Evolutionary conservation across 2,888 invertebrate species (phyloP).

Genomic region (Perithous albicinctus): DNA sequence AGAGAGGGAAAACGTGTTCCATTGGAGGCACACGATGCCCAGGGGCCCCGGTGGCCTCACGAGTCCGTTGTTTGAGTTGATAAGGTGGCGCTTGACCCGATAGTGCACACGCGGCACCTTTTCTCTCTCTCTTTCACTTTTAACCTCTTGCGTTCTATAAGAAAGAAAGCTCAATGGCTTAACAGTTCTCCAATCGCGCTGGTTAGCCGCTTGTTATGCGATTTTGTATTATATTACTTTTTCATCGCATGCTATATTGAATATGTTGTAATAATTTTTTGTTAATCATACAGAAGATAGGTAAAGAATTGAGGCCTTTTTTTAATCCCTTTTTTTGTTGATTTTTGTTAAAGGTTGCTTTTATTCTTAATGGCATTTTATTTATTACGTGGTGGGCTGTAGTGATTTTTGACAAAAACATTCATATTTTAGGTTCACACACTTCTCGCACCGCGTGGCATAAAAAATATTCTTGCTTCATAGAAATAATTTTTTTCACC

Average conservation of each 20-base stretch:
- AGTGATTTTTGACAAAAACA: too few species aligned
- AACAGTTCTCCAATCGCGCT: background rate
- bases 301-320: background rate
- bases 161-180: background rate
- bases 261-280: background rate
- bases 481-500: too few species aligned
- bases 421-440: too few species aligned
- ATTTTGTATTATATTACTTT: constrained; percentile 16
- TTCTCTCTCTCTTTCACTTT: background rate
- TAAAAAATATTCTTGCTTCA: too few species aligned
- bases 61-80: constrained; percentile 70
- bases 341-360: too few species aligned
- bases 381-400: too few species aligned
- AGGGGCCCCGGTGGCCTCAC: constrained; percentile 44
- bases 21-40: constrained; percentile 65
- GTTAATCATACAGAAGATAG: background rate
- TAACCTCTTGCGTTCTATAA: background rate
- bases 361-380: too few species aligned
- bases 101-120: constrained; percentile 74
- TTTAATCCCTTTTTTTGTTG: too few species aligned
- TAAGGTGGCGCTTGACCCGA: constrained; percentile 71
- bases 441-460: too few species aligned
- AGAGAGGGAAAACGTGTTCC: constrained; percentile 69
- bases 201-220: constrained; percentile 11
- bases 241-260: constrained; percentile 6